Conservation (phyloP, 2,888 invertebrate genomes). For the Homarus gammarus region DNA sequence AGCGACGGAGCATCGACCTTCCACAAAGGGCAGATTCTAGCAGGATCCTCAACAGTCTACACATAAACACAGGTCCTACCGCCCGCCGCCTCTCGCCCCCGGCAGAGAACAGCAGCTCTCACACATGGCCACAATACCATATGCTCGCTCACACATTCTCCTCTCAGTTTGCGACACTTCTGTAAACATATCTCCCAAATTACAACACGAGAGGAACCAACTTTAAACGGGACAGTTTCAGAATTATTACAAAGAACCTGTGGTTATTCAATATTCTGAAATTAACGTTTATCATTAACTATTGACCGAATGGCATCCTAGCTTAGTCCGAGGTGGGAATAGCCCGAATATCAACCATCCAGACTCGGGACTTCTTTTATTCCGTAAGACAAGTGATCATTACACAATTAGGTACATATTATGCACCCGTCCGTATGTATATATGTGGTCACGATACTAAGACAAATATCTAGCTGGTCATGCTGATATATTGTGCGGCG, state of each 20-base stretch:
- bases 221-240: too few species aligned
- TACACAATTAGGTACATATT: too few species aligned
- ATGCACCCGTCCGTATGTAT: too few species aligned
- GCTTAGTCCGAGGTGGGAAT: not conserved
- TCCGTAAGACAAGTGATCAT: too few species aligned
- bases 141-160: not conserved
- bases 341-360: not conserved
- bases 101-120: not conserved
- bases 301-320: not conserved
- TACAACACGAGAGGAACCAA: not conserved
- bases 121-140: not conserved
- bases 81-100: not conserved
- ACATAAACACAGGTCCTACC: not conserved
- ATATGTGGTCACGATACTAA: too few species aligned
- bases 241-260: too few species aligned
- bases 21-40: not conserved
- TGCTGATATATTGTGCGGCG: too few species aligned
- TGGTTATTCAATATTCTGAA: too few species aligned
- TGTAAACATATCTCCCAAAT: not conserved
- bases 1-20: too few species aligned
- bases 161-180: not conserved
- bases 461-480: too few species aligned
- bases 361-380: not conserved
- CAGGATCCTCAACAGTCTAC: not conserved
- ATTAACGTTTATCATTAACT: too few species aligned